Evolutionary conservation across 2,113 vertebrate genomes (phyloP), one percentile per base, ranked within the genome.

Genomic region (Gymnogyps californianus): DNA sequence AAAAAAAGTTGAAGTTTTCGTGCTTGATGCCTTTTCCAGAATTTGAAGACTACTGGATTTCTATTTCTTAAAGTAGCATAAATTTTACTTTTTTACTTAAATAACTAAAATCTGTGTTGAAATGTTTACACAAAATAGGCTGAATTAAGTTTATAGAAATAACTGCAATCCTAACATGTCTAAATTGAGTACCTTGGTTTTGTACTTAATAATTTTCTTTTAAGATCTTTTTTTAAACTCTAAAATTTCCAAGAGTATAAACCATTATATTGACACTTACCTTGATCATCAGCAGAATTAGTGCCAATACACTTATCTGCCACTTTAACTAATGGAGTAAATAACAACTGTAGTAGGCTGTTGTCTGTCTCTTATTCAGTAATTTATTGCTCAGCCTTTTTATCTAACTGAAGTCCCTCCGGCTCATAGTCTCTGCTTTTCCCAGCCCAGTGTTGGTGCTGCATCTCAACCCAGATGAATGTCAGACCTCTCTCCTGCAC

Each of bases 121-220:
- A 93, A 74, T 40, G 0, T n/a, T 90, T 58, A 20, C 5, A 9
- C 12, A 46, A 26, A 78, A 65, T 51, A 55, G 10, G 15, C 25
- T 44, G 28, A 76, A 44, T 58, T 80, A 89, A 58, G 2, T 59
- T 64, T 40, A 36, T 9, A 42, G 29, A 74, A 90, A 44, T 52
- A 69, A 65, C 29, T 42, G 7, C 2, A 40, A 14, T 49, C 10
- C 11, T 40, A 44, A 36, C 1, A 29, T 92, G 72, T 76, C 40
- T 49, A 62, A 52, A 36, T 31, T 22, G 13, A 89, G 11, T 29
- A 32, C 2, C 0, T 2, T 55, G 16, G 0, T 55, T 79, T 79
- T 66, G 19, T n/a, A 38, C 29, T 38, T 89, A 38, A 57, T 49
- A 1, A 49, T 67, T 76, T 89, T 86, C 10, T 57, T 66, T 7